Evolutionary conservation across 37 sponge, comb jelly and placozoan species (phyloP).

Genomic region (Aplysina aerophoba): DNA sequence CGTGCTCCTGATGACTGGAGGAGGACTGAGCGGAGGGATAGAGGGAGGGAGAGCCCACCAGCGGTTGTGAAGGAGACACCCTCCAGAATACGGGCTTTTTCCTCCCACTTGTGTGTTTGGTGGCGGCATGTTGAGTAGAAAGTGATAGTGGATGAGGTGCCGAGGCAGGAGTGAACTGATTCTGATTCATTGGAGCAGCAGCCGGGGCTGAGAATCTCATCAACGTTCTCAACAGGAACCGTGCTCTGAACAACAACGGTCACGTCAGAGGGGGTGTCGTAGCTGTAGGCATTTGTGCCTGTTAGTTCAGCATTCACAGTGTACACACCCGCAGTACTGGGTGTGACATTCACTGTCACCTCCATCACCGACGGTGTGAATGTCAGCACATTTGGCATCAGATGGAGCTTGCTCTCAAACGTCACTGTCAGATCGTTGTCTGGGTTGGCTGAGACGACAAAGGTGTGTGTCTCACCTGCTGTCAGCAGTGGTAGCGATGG

Average conservation of each 20-base stretch:
- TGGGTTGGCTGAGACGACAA: background rate
- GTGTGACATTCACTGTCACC: slow-evolving; percentile 1
- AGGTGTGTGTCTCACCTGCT: background rate
- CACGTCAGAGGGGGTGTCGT: background rate
- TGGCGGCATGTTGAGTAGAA: slow-evolving; percentile 8
- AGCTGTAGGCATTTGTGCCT: slow-evolving; percentile 7
- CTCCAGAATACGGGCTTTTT: background rate
- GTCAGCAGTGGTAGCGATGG: background rate
- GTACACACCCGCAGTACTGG: background rate
- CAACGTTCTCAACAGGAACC: background rate
- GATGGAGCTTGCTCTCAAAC: background rate
- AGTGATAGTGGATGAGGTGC: background rate
- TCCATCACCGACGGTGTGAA: background rate
- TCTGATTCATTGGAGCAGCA: background rate
- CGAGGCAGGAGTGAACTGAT: background rate
- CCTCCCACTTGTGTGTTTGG: background rate
- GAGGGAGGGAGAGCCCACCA: slow-evolving; percentile 1
- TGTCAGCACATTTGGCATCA: background rate
- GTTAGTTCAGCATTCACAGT: background rate
- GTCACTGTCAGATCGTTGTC: slow-evolving; percentile 1
- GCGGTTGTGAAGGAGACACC: background rate
- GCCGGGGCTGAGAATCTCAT: background rate
- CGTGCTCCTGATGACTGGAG: background rate
- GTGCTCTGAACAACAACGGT: background rate
- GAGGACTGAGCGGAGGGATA: background rate